Conservation (phyloP, 2,113 vertebrate species). For the Phaetusa simplex region DNA sequence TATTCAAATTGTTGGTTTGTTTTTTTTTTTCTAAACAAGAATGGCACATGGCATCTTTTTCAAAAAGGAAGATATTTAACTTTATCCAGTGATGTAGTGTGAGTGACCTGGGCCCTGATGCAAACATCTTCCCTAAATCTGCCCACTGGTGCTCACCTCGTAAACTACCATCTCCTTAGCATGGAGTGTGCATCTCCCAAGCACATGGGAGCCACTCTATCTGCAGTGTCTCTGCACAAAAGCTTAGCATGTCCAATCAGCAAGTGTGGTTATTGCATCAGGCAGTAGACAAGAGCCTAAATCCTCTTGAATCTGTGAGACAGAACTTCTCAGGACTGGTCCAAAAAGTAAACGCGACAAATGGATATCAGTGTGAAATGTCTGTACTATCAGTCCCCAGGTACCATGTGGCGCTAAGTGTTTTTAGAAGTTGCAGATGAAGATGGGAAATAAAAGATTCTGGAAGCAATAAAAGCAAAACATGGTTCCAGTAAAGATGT, state of each 20-base stretch:
- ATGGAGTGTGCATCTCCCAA: not conserved
- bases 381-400: not conserved
- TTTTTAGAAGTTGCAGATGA: not conserved
- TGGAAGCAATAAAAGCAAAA: not conserved
- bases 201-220: not conserved
- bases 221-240: not conserved
- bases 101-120: not conserved
- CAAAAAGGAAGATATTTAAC: not conserved
- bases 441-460: not conserved
- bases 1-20: not conserved
- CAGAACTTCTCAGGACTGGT: not conserved
- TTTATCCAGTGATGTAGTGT: not conserved
- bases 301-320: not conserved
- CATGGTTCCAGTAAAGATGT: not conserved
- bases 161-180: not conserved
- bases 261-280: not conserved
- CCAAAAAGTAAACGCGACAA: not conserved
- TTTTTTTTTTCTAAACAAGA: not conserved
- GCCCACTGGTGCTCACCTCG: not conserved
- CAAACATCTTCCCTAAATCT: not conserved
- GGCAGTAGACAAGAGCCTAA: not conserved
- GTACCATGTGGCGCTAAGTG: not conserved
- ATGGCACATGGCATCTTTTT: not conserved
- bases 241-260: not conserved
- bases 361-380: not conserved